Percentiles rank a stretch among this genome's conserved stretches.
These are phyloP conservation scores for Cheilosia vernalis DNA, from an alignment of 2,888 invertebrate genomes.

Conservation along the genomic window DNA sequence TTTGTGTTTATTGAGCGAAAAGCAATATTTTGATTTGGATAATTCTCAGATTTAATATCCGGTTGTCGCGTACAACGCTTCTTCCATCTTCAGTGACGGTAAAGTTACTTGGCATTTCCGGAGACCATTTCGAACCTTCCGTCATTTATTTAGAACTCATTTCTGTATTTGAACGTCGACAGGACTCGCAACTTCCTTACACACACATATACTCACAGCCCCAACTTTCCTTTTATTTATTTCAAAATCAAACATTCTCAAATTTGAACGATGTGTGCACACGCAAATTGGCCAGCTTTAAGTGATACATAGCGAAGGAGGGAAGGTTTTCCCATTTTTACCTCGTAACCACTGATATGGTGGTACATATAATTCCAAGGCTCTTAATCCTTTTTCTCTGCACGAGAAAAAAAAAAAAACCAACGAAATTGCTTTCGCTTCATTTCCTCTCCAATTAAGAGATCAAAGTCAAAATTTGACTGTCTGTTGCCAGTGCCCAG, in stretches of 20 bases:
- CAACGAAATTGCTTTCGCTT: constrained; percentile 30
- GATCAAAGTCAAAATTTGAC: constrained; percentile 55
- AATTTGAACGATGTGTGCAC: constrained; percentile 42
- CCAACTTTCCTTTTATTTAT: constrained; percentile 32
- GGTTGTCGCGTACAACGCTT: too few species aligned
- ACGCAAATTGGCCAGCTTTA: constrained; percentile 48
- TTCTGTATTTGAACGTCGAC: too few species aligned
- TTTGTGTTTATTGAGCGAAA: too few species aligned
- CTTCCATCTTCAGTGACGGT: too few species aligned
- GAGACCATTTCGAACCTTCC: too few species aligned
- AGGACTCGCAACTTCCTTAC: not conserved
- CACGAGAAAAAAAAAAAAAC: constrained; percentile 2
- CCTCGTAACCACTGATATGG: constrained; percentile 9
- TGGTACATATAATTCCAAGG: constrained; percentile 31
- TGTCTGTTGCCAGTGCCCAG: constrained; percentile 18
- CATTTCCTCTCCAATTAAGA: constrained; percentile 45
- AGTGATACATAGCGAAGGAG: constrained; percentile 8
- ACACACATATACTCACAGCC: not conserved
- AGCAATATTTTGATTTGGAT: too few species aligned
- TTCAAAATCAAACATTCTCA: constrained; percentile 35
- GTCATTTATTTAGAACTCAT: too few species aligned
- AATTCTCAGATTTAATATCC: too few species aligned
- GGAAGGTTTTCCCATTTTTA: not conserved
- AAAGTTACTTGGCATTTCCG: too few species aligned
- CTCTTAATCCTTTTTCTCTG: constrained; percentile 35